Percentiles rank a stretch among this genome's conserved stretches.
phyloP scores from a whole-genome alignment of 2,797 vertebrate species.

The Ctenosaura bakeri region DNA sequence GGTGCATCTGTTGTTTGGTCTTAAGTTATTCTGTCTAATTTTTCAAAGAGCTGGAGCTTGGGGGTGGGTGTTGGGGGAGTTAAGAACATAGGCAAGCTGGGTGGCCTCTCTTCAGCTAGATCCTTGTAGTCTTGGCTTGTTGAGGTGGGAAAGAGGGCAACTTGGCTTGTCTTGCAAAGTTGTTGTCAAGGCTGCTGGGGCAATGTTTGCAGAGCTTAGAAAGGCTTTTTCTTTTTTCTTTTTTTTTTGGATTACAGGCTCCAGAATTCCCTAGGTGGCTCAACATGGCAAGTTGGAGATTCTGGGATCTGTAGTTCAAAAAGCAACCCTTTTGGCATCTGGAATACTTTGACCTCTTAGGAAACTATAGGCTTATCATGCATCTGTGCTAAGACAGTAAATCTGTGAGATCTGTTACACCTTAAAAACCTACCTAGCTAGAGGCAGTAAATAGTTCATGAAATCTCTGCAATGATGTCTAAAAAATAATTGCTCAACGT shows the following conservation, averaged over 20 bases:
- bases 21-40: slow-evolving; percentile 2
- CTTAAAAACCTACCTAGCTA: too few species aligned
- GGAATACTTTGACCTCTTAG: too few species aligned
- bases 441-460: too few species aligned
- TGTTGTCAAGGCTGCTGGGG: not conserved
- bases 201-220: not conserved
- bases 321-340: not conserved
- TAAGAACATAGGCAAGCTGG: not conserved
- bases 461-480: too few species aligned
- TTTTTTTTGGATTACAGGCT: not conserved
- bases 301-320: not conserved
- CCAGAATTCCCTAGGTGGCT: not conserved
- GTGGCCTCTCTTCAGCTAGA: too few species aligned
- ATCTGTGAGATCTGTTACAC: too few species aligned
- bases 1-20: slow-evolving; percentile 6
- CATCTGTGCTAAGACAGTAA: too few species aligned
- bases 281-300: not conserved
- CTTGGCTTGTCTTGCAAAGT: not conserved
- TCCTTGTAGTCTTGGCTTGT: not conserved
- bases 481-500: too few species aligned
- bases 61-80: not conserved
- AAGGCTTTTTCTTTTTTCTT: not conserved
- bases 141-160: not conserved
- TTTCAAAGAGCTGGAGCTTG: not conserved
- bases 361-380: too few species aligned